phyloP scores from a whole-genome alignment of 1,140 invertebrate genomes.

The Plutomurus gul region DNA sequence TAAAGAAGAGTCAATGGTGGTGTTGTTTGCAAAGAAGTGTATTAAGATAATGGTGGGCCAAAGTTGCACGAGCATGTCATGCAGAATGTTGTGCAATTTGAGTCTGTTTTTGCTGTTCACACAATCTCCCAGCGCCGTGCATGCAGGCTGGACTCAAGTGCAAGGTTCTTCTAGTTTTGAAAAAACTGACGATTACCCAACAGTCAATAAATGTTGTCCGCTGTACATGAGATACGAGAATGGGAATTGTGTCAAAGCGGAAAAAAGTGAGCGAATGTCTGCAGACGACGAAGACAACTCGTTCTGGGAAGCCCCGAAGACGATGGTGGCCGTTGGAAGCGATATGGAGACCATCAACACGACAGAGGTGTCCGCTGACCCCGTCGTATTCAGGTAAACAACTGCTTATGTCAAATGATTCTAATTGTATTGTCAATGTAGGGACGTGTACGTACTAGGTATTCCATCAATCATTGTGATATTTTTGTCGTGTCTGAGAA shows the following conservation, averaged over 20 bases:
- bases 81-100: not conserved
- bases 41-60: too few species aligned
- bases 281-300: not conserved
- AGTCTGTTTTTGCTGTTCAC: not conserved
- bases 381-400: slow-evolving; percentile 43
- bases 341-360: slow-evolving; percentile 2
- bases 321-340: slow-evolving; percentile 28
- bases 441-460: too few species aligned
- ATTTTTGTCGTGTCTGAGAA: too few species aligned
- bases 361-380: slow-evolving; percentile 27
- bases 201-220: slow-evolving; percentile 39
- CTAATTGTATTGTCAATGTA: too few species aligned
- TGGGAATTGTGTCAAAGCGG: slow-evolving; percentile 36
- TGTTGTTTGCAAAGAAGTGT: too few species aligned
- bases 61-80: too few species aligned
- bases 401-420: too few species aligned
- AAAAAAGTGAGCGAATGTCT: not conserved
- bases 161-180: not conserved
- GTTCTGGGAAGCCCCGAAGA: slow-evolving; percentile 42
- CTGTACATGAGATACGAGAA: slow-evolving; percentile 34
- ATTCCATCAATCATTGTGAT: too few species aligned
- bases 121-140: not conserved
- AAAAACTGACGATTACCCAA: slow-evolving; percentile 23
- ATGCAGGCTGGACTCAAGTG: not conserved
- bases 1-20: not conserved